Evolutionary conservation across 2,797 vertebrate genomes (phyloP).

Genomic region (Pelobates cultripes): DNA sequence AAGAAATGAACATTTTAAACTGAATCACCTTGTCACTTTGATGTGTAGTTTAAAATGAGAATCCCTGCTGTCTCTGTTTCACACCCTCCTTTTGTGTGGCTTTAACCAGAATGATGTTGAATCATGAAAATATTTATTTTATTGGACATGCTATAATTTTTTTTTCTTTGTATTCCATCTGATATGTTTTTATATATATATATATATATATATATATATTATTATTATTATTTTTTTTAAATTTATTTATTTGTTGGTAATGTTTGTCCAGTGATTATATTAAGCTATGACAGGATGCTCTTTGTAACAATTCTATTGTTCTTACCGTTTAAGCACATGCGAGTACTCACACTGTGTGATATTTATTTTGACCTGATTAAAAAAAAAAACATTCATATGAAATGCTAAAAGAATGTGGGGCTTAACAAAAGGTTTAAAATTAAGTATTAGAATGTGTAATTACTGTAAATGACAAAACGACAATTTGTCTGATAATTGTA

Average conservation of each 20-base stretch:
- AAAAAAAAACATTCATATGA: no score
- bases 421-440: no score
- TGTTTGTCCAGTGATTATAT: neutral
- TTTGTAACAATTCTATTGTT: neutral
- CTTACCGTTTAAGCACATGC: constrained; percentile 8
- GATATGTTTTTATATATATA: neutral
- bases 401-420: no score
- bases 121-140: neutral
- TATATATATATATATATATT: neutral
- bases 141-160: neutral
- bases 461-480: no score
- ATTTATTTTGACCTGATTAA: no score
- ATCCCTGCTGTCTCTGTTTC: neutral
- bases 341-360: neutral
- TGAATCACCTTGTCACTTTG: neutral
- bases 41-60: neutral
- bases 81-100: neutral
- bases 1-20: neutral
- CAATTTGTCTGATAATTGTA: no score
- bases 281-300: neutral
- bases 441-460: no score
- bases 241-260: neutral
- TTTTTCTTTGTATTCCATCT: neutral
- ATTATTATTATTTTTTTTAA: neutral
- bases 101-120: neutral